Evolutionary conservation across 2,797 vertebrate species (phyloP).

Genomic region (Dendrocincla fuliginosa): DNA sequence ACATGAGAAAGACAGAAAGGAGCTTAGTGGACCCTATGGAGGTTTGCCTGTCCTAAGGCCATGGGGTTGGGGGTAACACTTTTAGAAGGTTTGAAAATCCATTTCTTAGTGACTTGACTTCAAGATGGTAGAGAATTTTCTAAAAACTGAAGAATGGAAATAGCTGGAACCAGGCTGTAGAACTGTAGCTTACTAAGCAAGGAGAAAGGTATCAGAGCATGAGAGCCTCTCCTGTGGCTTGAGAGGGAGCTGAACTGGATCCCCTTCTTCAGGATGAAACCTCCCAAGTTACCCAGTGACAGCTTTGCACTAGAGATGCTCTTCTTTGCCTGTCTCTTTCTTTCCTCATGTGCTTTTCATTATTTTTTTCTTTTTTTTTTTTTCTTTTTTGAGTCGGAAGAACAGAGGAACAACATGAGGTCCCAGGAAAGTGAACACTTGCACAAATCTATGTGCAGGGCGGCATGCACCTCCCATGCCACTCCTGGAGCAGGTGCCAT

Average conservation of each 20-base stretch:
- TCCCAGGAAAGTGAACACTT: not conserved
- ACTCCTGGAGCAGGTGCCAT: not conserved
- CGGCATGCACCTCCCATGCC: rapidly evolving
- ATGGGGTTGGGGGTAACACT: not conserved
- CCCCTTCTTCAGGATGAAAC: not conserved
- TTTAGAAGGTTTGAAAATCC: not conserved
- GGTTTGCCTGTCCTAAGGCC: not conserved
- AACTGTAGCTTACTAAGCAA: not conserved
- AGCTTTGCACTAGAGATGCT: not conserved
- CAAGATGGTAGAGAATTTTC: not conserved
- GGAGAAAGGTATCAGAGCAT: not conserved
- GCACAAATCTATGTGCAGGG: not conserved
- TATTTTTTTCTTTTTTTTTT: not conserved
- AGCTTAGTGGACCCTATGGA: not conserved
- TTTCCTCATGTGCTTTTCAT: not conserved
- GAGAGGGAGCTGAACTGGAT: not conserved
- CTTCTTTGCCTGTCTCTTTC: not conserved
- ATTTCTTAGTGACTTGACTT: not conserved
- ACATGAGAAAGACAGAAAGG: not conserved
- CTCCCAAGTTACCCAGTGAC: not conserved
- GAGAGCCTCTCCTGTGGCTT: not conserved
- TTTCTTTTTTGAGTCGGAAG: not conserved
- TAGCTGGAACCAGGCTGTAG: not conserved
- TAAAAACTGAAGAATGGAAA: not conserved
- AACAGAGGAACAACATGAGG: rapidly evolving